A percentile compares a stretch with the other conserved stretches of the same genome.
These are phyloP conservation scores for Danio tinwini DNA, from an alignment of 2,797 vertebrate species.

Conservation along the genomic window DNA sequence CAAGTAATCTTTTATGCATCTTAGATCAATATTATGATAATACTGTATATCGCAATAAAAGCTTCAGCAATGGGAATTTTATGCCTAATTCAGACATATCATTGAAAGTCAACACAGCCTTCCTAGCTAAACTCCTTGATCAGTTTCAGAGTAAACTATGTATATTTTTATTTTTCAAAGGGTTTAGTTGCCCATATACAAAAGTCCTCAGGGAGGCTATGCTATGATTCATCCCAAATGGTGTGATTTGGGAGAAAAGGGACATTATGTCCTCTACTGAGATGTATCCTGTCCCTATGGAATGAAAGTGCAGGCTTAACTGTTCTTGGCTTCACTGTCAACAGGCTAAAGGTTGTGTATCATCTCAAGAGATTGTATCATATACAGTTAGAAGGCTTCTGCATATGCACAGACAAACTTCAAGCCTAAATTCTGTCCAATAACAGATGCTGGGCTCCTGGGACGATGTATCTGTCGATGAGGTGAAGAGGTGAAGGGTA, in stretches of 20 bases:
- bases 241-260: conserved; percentile 13
- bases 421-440: not conserved
- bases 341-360: conserved; percentile 12
- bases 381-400: not conserved
- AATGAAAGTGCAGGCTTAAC: conserved; percentile 20
- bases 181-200: conserved; percentile 42
- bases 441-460: conserved; percentile 18
- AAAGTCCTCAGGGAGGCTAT: conserved; percentile 40
- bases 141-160: conserved; percentile 22
- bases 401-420: not conserved
- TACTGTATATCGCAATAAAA: no score
- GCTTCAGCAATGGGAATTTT: no score
- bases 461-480: conserved; percentile 1
- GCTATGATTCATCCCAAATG: conserved; percentile 45
- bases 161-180: conserved; percentile 32
- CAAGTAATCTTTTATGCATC: no score
- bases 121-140: not conserved
- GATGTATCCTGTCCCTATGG: conserved; percentile 21
- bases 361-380: conserved; percentile 7
- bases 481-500: conserved; percentile 34
- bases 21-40: no score
- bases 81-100: not conserved
- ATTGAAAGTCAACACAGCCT: not conserved
- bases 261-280: conserved; percentile 24
- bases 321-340: conserved; percentile 26